A percentile compares a stretch with the other conserved stretches of the same genome.
Evolutionary conservation across 2,797 vertebrate genomes (phyloP).

Genomic region (Pipistrellus nathusii): DNA sequence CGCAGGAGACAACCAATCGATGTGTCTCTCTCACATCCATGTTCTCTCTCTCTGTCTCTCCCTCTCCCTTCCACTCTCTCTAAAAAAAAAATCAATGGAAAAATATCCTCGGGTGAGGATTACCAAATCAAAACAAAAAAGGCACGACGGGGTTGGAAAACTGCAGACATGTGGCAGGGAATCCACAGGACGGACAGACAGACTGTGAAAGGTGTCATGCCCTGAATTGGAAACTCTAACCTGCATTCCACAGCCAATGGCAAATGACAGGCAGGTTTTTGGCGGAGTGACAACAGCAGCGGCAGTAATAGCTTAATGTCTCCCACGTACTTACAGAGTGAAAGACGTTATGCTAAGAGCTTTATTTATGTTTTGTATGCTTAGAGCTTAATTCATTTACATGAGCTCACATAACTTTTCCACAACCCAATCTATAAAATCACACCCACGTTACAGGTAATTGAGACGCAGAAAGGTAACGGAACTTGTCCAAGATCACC

Average conservation of each 20-base stretch:
- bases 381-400: neutral
- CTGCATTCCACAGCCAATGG: neutral
- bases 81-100: too few species aligned
- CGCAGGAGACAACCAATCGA: too few species aligned
- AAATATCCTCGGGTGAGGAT: too few species aligned
- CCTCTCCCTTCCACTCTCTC: too few species aligned
- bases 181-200: neutral
- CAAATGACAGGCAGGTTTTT: neutral
- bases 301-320: neutral
- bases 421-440: neutral
- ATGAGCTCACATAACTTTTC: neutral
- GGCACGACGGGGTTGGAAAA: neutral
- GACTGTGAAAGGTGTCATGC: neutral
- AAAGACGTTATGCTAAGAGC: neutral
- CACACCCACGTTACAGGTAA: neutral
- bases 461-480: neutral
- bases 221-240: neutral
- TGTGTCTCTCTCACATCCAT: too few species aligned
- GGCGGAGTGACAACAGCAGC: neutral
- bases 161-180: fast-evolving
- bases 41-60: too few species aligned
- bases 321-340: neutral
- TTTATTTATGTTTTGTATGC: neutral
- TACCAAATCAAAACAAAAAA: too few species aligned
- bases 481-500: neutral